A percentile compares a stretch with the other conserved stretches of the same genome.
Evolutionary conservation across 2,888 invertebrate species (phyloP).

Genomic region (Epirrhoe tristata): DNA sequence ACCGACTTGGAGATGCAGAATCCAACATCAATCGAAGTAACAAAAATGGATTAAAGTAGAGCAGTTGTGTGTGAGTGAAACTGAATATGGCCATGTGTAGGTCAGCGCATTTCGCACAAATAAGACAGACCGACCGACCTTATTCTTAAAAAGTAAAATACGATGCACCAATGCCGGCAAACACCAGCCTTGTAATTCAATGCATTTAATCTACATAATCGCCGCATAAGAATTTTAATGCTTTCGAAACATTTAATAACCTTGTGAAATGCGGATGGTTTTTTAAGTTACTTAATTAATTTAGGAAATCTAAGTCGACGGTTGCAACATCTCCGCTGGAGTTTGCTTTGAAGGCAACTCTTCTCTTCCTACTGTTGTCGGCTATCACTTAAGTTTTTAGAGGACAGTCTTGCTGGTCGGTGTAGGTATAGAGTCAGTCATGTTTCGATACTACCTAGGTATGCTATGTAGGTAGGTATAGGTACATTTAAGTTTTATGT

Average conservation of each 20-base stretch:
- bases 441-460: too few relatives aligned
- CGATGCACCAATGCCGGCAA: constrained; percentile 26
- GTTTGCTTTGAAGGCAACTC: constrained; percentile 14
- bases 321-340: constrained; percentile 34
- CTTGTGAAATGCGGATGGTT: constrained; percentile 38
- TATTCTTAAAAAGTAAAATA: constrained; percentile 42
- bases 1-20: not conserved
- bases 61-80: constrained; percentile 45
- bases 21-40: constrained; percentile 25
- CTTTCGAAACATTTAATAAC: constrained; percentile 38
- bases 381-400: not conserved
- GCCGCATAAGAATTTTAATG: constrained; percentile 35
- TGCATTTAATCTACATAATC: constrained; percentile 38
- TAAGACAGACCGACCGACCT: constrained; percentile 46
- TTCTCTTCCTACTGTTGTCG: not conserved
- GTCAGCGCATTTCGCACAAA: constrained; percentile 54
- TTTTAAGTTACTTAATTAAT: constrained; percentile 26
- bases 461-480: too few relatives aligned
- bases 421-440: too few relatives aligned
- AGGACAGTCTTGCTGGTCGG: too few relatives aligned
- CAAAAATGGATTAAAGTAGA: constrained; percentile 37
- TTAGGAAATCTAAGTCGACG: constrained; percentile 27
- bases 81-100: constrained; percentile 56
- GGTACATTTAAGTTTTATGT: too few relatives aligned
- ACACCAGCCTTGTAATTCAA: constrained; percentile 33